Percentiles rank a stretch among this genome's conserved stretches.
phyloP scores from a whole-genome alignment of 2,113 vertebrate species.

The Gasterosteus aculeatus region DNA sequence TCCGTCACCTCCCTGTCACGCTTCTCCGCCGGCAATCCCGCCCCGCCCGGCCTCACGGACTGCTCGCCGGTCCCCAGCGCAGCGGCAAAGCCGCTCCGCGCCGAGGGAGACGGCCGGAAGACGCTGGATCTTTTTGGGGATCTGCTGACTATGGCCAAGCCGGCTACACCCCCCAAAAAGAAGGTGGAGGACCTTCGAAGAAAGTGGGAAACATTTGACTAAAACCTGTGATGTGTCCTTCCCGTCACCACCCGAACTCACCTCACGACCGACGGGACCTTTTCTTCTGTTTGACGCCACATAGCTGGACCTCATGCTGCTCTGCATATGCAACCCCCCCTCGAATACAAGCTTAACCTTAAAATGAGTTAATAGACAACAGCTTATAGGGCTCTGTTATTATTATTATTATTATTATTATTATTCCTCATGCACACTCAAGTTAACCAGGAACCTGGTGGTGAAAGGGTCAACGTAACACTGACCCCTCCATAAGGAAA shows the following conservation, averaged over 20 bases:
- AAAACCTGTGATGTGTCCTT: conserved; percentile 24
- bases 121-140: conserved; percentile 92
- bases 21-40: conserved; percentile 77
- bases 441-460: background rate
- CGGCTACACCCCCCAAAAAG: conserved; percentile 79
- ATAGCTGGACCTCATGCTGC: background rate
- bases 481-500: no score
- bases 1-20: conserved; percentile 51
- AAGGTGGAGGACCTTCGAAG: conserved; percentile 89
- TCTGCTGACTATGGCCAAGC: conserved; percentile 86
- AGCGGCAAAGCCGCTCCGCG: conserved; percentile 72
- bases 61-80: conserved; percentile 65
- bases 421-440: background rate
- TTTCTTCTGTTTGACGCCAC: conserved; percentile 31
- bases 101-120: conserved; percentile 71
- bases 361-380: background rate
- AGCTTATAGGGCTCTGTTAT: background rate
- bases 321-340: conserved; percentile 6
- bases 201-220: conserved; percentile 97
- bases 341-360: background rate
- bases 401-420: no score
- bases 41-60: conserved; percentile 69
- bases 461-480: no score
- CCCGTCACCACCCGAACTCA: conserved; percentile 15
- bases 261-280: conserved; percentile 46